Evolutionary conservation across 2,113 vertebrate species (phyloP), one percentile per base, ranked within the genome.

Genomic region (Semnopithecus entellus): DNA sequence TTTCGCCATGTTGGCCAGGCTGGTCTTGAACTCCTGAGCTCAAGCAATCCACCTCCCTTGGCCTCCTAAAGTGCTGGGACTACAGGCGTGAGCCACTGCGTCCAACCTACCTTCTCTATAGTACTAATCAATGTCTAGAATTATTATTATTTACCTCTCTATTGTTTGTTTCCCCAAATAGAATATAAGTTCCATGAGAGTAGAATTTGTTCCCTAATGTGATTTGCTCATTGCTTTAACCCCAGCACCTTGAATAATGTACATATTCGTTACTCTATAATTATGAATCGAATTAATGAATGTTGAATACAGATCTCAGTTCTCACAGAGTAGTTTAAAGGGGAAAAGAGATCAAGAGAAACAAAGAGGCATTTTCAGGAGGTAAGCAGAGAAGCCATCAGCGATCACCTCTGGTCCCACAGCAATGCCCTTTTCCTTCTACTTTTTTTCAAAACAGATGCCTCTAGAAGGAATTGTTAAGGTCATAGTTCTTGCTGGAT

Each of bases 341-440:
- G 17, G 9, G 64, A 80, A 72, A 80, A 25, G 43, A 38, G 59
- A 85, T 38, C 52, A 12, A 84, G 61, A 73, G 38, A 12, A 43
- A 30, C 27, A 38, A 38, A 89, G 57, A 81, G 45, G 57, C 3
- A 5, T 38, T 22, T 11, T 43, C 57, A 20, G 4, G 35, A 35
- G 48, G 40, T 6, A 23, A 32, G 40, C 40, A 6, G 68, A 70
- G 13, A 23, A 35, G 59, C 81, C n/a, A n/a, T 6, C 13, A 52
- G 18, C 5, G 3, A 0, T 14, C 17, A 2, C 4, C 1, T 18
- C 48, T 59, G 40, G 57, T 38, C 35, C 68, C 48, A 32, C 13
- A 35, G 23, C 23, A 43, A 23, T 52, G 40, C 10, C 66, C 10
- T 70, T 68, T n/a, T 9, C 9, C 50, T 61, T 73, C 25, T 10